Evolutionary conservation across 2,888 invertebrate species (phyloP), one percentile per base, ranked within the genome.

Genomic region (Xestobium rufovillosum): DNA sequence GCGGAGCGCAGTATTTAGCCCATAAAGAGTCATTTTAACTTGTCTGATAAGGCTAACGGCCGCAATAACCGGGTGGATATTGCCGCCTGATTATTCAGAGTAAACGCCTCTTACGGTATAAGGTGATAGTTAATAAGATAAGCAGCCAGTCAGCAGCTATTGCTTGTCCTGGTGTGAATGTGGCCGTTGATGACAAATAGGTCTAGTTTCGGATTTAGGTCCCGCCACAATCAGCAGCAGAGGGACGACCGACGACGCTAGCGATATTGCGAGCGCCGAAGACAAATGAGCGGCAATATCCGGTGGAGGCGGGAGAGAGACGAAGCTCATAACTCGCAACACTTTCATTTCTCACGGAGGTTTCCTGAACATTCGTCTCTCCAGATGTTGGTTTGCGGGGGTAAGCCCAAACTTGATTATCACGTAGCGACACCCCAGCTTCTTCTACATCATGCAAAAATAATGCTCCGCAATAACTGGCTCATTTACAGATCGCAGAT

Each of bases 221-320:
- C 51, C 48, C 50, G 53, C 52, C 52, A 46, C 53, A 57, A 56
- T 57, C 53, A 53, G 49, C 47, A 43, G 40, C 34, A 41, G 14
- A 14, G 23, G 17, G 16, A 29, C 34, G 44, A 49, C 48, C 49
- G 49, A 39, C 45, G 50, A 37, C 49, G 8, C 6, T 6, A 9
- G n/a, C n/a, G 57, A 59, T 61, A 60, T 61, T 60, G 56, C 57
- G 49, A 49, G 42, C 39, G 35, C 47, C 47, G 45, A 60, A 64
- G 64, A 64, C 61, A 61, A 61, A 64, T 60, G 65, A 61, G 58
- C 52, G 55, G 63, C 60, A 65, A 64, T 64, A 64, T 65, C 63
- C 63, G 61, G 53, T 49, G 47, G 52, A 55, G 59, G 55, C 59
- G 50, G 53, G 51, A 56, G 51, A 57, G 54, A 57, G 57, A 61